These are phyloP conservation scores for Lysandra coridon DNA, from an alignment of 2,888 invertebrate species.

Conservation along the genomic window DNA sequence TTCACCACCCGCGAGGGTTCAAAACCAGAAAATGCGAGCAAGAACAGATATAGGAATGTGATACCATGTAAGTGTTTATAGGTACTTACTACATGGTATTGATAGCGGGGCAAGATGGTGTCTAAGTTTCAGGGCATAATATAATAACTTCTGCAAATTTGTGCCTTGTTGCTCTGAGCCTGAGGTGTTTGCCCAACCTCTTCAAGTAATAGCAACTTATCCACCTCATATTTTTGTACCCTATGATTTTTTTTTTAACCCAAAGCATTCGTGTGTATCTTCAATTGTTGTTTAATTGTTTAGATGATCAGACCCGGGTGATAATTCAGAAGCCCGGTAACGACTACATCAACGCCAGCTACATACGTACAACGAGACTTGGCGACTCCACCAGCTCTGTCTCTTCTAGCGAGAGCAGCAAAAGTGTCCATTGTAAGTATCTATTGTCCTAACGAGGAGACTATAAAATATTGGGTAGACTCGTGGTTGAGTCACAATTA, in stretches of 20 bases:
- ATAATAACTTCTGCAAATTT: not conserved
- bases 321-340: slow-evolving; percentile 84
- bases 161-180: not conserved
- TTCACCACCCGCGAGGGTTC: slow-evolving; percentile 94
- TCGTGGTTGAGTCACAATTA: too few species aligned
- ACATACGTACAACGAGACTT: slow-evolving; percentile 82
- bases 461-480: too few species aligned
- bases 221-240: not conserved
- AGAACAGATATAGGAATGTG: slow-evolving; percentile 98
- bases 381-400: slow-evolving; percentile 54
- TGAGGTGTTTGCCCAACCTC: not conserved
- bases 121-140: too few species aligned
- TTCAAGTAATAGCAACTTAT: not conserved
- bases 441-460: too few species aligned
- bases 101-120: not conserved
- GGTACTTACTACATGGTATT: not conserved
- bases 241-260: too few species aligned
- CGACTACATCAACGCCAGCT: slow-evolving; percentile 98
- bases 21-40: slow-evolving; percentile 90
- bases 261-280: not conserved
- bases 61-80: slow-evolving; percentile 85
- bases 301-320: slow-evolving; percentile 95
- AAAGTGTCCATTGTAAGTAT: slow-evolving; percentile 62
- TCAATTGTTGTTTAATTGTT: slow-evolving; percentile 31
- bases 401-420: slow-evolving; percentile 64